Evolutionary conservation across 2,797 vertebrate genomes (phyloP).

Genomic region (Dicrostonyx torquatus): DNA sequence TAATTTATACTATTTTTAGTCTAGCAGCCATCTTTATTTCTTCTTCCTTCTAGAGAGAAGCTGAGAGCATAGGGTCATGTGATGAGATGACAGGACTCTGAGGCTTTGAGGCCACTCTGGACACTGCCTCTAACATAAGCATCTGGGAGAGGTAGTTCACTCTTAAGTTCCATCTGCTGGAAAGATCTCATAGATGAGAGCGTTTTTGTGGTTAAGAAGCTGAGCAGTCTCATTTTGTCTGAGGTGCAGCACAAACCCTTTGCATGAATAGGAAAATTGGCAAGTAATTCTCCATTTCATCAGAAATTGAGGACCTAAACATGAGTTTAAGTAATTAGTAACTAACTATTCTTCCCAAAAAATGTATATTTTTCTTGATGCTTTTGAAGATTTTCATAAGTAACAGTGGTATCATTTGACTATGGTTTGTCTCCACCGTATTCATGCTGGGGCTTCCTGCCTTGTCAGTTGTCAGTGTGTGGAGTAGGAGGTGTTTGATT

Average conservation of each 20-base stretch:
- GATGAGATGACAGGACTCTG: not conserved
- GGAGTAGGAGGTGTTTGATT: not conserved
- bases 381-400: not conserved
- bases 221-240: not conserved
- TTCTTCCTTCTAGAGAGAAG: not conserved
- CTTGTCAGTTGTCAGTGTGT: not conserved
- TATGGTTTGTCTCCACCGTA: not conserved
- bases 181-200: not conserved
- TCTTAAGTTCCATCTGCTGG: not conserved
- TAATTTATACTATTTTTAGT: not conserved
- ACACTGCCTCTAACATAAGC: not conserved
- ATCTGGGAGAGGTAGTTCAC: too few species aligned
- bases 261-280: not conserved
- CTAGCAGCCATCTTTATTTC: not conserved
- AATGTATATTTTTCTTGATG: not conserved
- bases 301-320: not conserved
- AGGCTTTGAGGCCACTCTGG: not conserved
- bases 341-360: not conserved
- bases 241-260: not conserved
- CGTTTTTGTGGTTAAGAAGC: not conserved
- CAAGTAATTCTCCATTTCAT: not conserved
- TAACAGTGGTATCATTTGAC: not conserved
- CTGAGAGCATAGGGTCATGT: not conserved
- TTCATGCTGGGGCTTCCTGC: not conserved
- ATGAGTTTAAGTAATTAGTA: not conserved